Evolutionary conservation across 2,888 invertebrate genomes (phyloP), one percentile per base, ranked within the genome.

Genomic region (Cantharis nigra): DNA sequence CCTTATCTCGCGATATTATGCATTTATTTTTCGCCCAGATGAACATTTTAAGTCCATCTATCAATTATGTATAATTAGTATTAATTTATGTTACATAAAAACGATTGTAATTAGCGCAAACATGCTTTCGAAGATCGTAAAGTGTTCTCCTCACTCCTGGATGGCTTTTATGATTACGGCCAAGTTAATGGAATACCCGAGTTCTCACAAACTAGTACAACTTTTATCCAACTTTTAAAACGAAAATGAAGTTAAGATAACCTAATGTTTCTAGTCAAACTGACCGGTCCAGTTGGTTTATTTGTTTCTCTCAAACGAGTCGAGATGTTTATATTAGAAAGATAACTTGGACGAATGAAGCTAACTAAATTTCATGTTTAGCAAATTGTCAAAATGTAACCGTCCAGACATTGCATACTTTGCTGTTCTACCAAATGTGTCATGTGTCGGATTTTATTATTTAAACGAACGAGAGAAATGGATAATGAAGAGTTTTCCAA

Each of bases 141-240:
- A 49, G 49, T 49, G n/a, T 49, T 49, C 49, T 49, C 49, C 49
- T 49, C 49, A 49, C 49, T 49, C n/a, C 49, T 67, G 26, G 65
- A 67, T 67, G n/a, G 9, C 20, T 67, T 67, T 67, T 67, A 67
- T 67, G 65, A 26, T 67, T 49, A 49, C n/a, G 49, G n/a, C 65
- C 20, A 5, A 16, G 26, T 63, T 73, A 73, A 73, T 73, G 73
- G 73, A 69, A 67, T 16, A 69, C 49, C 28, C 69, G 33, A 69
- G 73, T 73, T 73, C 69, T 69, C 69, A 73, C 73, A 26, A 63
- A 63, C 16, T 23, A 72, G 30, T 9, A 63, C 71, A 63, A 62
- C 16, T 63, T 73, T 73, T 69, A 69, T 74, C 69, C 18, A 69
- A 69, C n/a, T 18, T 20, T 14, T 70, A 9, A 33, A 72, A 67